Percentiles rank a stretch among this genome's conserved stretches.
Conservation (phyloP, 2,888 invertebrate genomes). For the Rhagium mordax region DNA sequence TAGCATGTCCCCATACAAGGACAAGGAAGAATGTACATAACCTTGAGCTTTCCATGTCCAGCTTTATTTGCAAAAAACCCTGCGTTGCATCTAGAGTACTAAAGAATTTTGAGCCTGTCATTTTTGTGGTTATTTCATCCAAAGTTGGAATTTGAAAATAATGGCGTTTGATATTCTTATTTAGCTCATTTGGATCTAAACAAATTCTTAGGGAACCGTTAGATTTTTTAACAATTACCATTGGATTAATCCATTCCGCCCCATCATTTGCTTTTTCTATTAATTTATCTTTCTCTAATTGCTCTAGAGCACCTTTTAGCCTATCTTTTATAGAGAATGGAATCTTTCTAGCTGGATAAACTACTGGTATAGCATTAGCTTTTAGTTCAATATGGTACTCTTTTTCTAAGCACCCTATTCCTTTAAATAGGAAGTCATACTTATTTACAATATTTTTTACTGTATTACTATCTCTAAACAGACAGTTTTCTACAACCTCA, state of each 20-base stretch:
- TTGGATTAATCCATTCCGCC: conserved; percentile 37
- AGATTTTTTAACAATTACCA: conserved; percentile 40
- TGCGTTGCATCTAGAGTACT: too few species aligned
- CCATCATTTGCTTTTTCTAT: conserved; percentile 21
- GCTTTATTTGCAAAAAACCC: too few species aligned
- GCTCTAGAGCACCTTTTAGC: conserved; percentile 52
- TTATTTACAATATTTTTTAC: conserved; percentile 20
- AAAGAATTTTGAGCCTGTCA: too few species aligned
- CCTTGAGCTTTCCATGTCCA: too few species aligned
- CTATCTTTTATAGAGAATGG: neutral
- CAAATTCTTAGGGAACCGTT: conserved; percentile 38
- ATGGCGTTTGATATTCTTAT: conserved; percentile 31
- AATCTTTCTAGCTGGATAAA: conserved; percentile 58
- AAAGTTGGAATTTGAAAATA: too few species aligned
- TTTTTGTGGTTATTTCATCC: too few species aligned
- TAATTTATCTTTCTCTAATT: conserved; percentile 46
- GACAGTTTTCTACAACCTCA: too few species aligned
- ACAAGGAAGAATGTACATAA: too few species aligned
- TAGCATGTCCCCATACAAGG: too few species aligned
- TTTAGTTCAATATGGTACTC: too few species aligned
- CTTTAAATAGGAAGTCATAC: conserved; percentile 44
- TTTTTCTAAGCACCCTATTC: conserved; percentile 51
- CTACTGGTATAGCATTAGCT: conserved; percentile 54
- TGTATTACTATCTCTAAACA: too few species aligned
- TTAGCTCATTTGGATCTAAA: conserved; percentile 41